Evolutionary conservation across 23 tunicate species (phyloP), one percentile per base, ranked within the genome.

Genomic region (Halocynthia aurantium): DNA sequence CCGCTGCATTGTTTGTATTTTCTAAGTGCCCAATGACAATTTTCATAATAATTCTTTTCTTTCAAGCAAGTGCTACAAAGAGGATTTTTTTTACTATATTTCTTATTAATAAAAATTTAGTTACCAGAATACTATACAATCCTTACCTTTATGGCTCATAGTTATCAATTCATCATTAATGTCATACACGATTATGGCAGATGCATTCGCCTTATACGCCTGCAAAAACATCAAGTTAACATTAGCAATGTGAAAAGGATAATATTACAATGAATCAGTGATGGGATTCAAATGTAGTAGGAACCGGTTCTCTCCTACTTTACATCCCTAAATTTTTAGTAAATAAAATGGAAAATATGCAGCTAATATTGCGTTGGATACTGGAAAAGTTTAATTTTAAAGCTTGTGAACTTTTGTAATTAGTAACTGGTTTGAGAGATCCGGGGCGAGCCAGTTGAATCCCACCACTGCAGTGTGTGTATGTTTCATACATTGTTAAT

Each of bases 71-170:
- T 31, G 44, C 44, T 31, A 4, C 44, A 31, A 31, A 4, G 44
- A 31, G 44, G 44, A 0, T 0, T 31, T 31, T 31, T 31, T 31
- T 31, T 31, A 31, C 44, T 31, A 1, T 31, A n/a, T n/a, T n/a
- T n/a, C n/a, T n/a, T n/a, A 31, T 31, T 4, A 31, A 31, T 31
- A 31, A 31, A 31, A 31, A 31, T 31, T 31, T 31, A 0, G 44
- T 31, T 31, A 31, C 4, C 44, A 31, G 44, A 31, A 31, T 31
- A 31, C 44, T 31, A 31, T 31, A 31, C 44, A 31, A 31, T 65
- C 22, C 6, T 49, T 6, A 87, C 93, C 82, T 82, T 77, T 61
- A 77, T 76, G 83, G 51, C 86, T 82, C 93, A 87, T 87, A 40
- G 72, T 57, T n/a, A 69, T 20, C 6, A 71, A 52, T 7, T 71